Evolutionary conservation across 2,113 vertebrate genomes (phyloP).

Genomic region (Catharus minimus): DNA sequence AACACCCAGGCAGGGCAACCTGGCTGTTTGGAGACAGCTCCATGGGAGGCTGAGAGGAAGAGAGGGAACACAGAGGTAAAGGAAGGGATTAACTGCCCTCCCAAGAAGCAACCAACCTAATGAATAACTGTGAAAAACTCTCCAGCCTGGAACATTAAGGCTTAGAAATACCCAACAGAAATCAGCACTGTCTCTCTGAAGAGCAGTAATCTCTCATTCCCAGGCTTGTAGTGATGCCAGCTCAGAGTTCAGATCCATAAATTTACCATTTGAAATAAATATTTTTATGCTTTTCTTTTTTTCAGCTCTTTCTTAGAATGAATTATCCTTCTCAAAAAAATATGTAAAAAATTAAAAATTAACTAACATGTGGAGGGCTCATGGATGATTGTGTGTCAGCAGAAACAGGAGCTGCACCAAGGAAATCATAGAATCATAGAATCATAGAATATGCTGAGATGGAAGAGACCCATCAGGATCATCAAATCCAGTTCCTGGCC

Average conservation of each 20-base stretch:
- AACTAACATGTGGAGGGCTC: background rate
- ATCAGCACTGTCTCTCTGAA: background rate
- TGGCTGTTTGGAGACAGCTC: background rate
- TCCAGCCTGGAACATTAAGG: background rate
- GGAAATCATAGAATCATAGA: background rate
- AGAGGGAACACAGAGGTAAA: background rate
- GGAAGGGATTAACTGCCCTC: background rate
- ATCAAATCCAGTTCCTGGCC: background rate
- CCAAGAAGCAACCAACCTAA: constrained; percentile 12
- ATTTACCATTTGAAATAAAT: constrained; percentile 1
- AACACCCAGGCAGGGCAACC: background rate
- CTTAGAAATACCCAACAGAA: constrained; percentile 28
- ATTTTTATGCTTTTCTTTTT: background rate
- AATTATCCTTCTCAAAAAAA: background rate
- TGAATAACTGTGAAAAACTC: constrained; percentile 32
- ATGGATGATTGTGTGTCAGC: background rate
- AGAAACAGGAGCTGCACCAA: background rate
- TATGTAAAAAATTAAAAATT: background rate
- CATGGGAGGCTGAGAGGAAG: background rate
- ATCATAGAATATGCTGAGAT: background rate
- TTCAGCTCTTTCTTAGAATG: background rate
- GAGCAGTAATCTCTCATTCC: background rate
- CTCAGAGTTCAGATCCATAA: constrained; percentile 9
- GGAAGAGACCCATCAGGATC: background rate
- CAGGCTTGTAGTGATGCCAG: background rate